These are phyloP conservation scores for Zosterops pallidus DNA, from an alignment of 2,113 vertebrate species.

Conservation along the genomic window DNA sequence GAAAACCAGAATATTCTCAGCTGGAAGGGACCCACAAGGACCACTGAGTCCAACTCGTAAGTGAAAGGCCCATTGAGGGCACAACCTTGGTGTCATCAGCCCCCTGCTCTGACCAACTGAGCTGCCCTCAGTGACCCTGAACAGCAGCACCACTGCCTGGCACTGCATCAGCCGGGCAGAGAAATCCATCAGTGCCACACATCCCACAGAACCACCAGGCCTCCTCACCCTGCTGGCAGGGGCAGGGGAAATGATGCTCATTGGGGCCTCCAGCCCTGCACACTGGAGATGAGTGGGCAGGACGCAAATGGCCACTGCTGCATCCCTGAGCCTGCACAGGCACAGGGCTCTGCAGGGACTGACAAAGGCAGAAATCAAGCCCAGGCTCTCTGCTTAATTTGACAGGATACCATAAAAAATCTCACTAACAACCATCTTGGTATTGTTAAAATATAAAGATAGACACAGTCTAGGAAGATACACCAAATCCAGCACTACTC, in stretches of 20 bases:
- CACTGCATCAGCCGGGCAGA: accelerated
- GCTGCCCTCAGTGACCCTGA: background rate
- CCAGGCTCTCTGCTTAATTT: background rate
- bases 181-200: background rate
- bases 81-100: background rate
- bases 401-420: conserved; percentile 21
- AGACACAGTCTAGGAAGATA: conserved; percentile 23
- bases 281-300: background rate
- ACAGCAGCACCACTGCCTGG: background rate
- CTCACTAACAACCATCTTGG: background rate
- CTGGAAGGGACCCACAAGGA: background rate
- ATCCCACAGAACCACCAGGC: background rate
- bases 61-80: background rate
- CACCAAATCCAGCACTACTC: conserved; percentile 11
- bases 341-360: background rate
- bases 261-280: background rate
- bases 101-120: background rate
- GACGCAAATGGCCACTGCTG: background rate
- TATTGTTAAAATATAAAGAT: conserved; percentile 30
- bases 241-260: background rate
- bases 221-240: background rate
- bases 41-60: background rate
- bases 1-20: background rate
- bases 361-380: background rate
- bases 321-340: background rate